Evolutionary conservation across 2,888 invertebrate genomes (phyloP), one percentile per base, ranked within the genome.

Genomic region (Acanthosepion lycidas): DNA sequence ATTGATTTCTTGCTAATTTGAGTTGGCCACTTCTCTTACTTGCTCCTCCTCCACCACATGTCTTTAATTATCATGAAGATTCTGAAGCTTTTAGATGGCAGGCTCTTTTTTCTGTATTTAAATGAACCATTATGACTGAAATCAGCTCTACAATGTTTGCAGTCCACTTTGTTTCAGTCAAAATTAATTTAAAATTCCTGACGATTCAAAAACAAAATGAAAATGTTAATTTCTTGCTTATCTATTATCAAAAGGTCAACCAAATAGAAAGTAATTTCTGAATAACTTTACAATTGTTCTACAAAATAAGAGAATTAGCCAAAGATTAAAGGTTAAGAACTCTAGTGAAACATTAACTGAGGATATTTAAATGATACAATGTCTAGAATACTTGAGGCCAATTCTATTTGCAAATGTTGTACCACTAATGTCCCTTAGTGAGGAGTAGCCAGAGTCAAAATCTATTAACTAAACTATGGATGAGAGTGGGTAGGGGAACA

Each of bases 321-420:
- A 33, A 78, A 78, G 78, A n/a, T 78, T 78, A 78, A 78, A 78
- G 78, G 78, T 78, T 78, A 78, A 78, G n/a, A 78, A 78, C 78
- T 78, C n/a, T 0, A 12, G 78, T 33, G 15, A 78, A 78, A 78
- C 78, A 78, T 78, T 78, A 78, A 78, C 78, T 78, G n/a, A 78
- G 33, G n/a, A 78, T 5, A 33, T 33, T 12, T 78, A 78, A 78
- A 33, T 78, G 78, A 78, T 78, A n/a, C n/a, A 78, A 78, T n/a
- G 78, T 33, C n/a, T n/a, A 12, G 78, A 78, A 15, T 12, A 78
- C 15, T 78, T 18, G 1, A n/a, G 78, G 78, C 78, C n/a, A 15
- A 78, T 78, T 78, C n/a, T 12, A 78, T 33, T n/a, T 78, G n/a
- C n/a, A 78, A 78, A 78, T 33, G 78, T 78, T 78, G 78, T 78